Evolutionary conservation across 2,797 vertebrate species (phyloP).

Genomic region (Fundulus diaphanus): DNA sequence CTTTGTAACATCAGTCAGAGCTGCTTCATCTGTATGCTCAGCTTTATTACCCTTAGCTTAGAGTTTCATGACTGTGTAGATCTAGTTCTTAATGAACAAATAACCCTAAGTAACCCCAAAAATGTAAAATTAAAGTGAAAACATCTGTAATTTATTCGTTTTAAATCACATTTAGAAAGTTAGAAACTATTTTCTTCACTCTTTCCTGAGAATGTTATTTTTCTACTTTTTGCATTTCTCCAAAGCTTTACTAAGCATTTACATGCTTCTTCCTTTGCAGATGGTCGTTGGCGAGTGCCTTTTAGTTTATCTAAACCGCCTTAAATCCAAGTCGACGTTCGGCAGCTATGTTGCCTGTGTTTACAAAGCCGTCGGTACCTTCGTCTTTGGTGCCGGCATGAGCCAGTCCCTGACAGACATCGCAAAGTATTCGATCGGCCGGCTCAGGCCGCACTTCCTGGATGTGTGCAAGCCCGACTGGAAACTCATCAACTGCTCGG

Average conservation of each 20-base stretch:
- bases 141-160: background rate
- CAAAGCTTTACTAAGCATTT: slow-evolving; percentile 5
- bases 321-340: slow-evolving; percentile 91
- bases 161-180: background rate
- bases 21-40: background rate
- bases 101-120: background rate
- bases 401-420: slow-evolving; percentile 98
- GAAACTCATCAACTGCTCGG: slow-evolving; percentile 73
- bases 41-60: background rate
- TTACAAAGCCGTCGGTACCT: slow-evolving; percentile 95
- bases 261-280: slow-evolving; percentile 73
- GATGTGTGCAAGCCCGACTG: slow-evolving; percentile 87
- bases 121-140: background rate
- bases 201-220: background rate
- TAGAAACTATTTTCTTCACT: slow-evolving; percentile 4
- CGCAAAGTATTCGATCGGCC: slow-evolving; percentile 96
- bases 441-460: slow-evolving; percentile 96
- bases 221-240: background rate
- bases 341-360: slow-evolving; percentile 88
- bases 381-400: slow-evolving; percentile 94
- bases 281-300: slow-evolving; percentile 92
- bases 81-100: background rate
- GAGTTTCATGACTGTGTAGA: background rate
- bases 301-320: slow-evolving; percentile 87
- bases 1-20: background rate